Evolutionary conservation across 1,140 invertebrate species (phyloP).

Genomic region (Drosophila malerkotliana): DNA sequence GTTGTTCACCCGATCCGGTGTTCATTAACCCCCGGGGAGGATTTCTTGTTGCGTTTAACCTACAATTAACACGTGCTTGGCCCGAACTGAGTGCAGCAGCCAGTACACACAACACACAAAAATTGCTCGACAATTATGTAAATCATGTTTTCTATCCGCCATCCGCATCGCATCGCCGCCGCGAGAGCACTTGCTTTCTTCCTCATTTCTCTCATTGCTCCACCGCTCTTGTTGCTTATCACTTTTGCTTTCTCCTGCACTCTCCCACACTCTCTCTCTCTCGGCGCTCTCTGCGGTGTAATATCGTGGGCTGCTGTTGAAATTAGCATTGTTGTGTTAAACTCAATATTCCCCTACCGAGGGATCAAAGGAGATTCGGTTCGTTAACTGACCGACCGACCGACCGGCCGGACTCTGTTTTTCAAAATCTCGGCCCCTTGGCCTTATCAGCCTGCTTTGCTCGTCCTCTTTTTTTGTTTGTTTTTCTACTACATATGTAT

Average conservation of each 20-base stretch:
- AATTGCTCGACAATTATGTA: slow-evolving; percentile 63
- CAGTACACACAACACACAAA: neutral
- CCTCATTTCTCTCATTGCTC: neutral
- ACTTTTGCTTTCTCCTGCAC: slow-evolving; percentile 25
- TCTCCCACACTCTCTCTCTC: slow-evolving; percentile 4
- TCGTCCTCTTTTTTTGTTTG: slow-evolving; percentile 55
- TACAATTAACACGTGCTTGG: slow-evolving; percentile 79
- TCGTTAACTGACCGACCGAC: slow-evolving; percentile 6
- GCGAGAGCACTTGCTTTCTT: slow-evolving; percentile 8
- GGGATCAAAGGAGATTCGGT: slow-evolving; percentile 23
- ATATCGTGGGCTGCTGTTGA: slow-evolving; percentile 40
- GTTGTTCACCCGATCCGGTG: slow-evolving; percentile 52
- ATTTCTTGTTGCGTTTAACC: slow-evolving; percentile 70
- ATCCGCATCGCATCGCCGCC: slow-evolving; percentile 6
- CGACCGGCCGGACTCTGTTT: slow-evolving; percentile 17
- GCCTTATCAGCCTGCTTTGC: slow-evolving; percentile 52
- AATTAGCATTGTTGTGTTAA: slow-evolving; percentile 54
- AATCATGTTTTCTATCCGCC: slow-evolving; percentile 70
- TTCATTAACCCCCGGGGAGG: slow-evolving; percentile 69
- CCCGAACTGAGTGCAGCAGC: slow-evolving; percentile 50
- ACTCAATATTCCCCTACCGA: neutral
- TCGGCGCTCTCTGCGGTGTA: slow-evolving; percentile 27
- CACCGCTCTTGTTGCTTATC: slow-evolving; percentile 35
- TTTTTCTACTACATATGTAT: slow-evolving; percentile 29
- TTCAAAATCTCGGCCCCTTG: slow-evolving; percentile 11